Evolutionary conservation across 53 echinoderm and acorn worm genomes (phyloP), one percentile per base, ranked within the genome.

Genomic region (Echinometra lucunter): DNA sequence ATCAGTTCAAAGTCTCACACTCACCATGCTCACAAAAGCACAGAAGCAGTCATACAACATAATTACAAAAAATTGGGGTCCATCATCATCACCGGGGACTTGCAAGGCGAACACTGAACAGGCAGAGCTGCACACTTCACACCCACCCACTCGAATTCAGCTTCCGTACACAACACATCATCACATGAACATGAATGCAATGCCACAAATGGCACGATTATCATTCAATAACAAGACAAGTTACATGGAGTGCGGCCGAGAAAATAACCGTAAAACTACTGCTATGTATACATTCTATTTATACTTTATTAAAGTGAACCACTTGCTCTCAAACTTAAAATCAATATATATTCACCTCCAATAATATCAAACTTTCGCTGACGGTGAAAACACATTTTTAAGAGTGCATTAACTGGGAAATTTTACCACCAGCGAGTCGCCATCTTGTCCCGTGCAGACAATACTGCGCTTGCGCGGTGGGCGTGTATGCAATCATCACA

Each of bases 391-490:
- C 56, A 56, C 56, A 78, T 92, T 45, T 78, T 57, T 35, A 45
- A 78, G 74, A 53, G 32, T 7, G 37, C 66, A 44, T 42, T 63
- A 66, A 13, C 44, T 25, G 37, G 40, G 63, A 44, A 44, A 66
- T 11, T 11, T 66, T 58, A n/a, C 17, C 85, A 94, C 88, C 27
- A 87, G 88, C 53, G 66, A 40, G 94, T 87, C 85, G 92, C 92
- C 92, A 92, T 92, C 78, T 92, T 92, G 75, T 53, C 57, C 55
- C 92, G 57, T 78, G 91, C 74, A 55, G 75, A 53, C 53, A 70
- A 91, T 28, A 92, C 53, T 92, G 92, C 92, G 92, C 92, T 74
- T 92, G 92, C 92, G 92, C 92, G 92, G 92, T 92, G 92, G 92
- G 87, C 94, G 94, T 94, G 66, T 94, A 66, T 78, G 69, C 63